Base-by-base conservation (phyloP, 2,113 vertebrate genomes). In the Sprattus sprattus region DNA sequence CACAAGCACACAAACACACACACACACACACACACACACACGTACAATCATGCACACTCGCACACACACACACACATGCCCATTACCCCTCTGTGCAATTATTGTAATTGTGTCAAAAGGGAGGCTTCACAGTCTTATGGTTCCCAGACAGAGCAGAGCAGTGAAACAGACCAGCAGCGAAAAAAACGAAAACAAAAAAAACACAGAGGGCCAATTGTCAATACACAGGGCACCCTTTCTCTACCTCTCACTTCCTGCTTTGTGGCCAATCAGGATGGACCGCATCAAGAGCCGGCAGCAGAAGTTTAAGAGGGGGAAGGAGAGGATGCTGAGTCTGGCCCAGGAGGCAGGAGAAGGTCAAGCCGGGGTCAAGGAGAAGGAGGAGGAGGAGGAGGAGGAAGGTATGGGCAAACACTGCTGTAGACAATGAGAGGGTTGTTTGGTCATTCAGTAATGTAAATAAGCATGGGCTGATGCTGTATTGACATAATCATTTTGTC, bases 221-320 rank as follows among this genome's bases (percentile, higher is more conserved):
- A 15, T 49, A 39, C 67, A 86, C 16, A 52, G 45, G 46, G 64
- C n/a, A 71, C 52, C 81, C 11, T 7, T 78, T 85, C 78, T 49
- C 81, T 84, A n/a, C 25, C 5, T 85, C 52, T 6, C 15, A 50
- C 50, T 45, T 9, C 78, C 0, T 54, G 67, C n/a, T 78, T n/a
- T 84, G 5, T 81, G 39, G 82, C 57, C 15, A 45, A 64, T 83
- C 86, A 99, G 98, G 93, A 99, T 99, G 98, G 98, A 99, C 88
- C 96, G 96, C 71, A 99, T 99, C 90, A 99, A 98, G 91, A 96
- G 96, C 88, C 94, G 97, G 67, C 97, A 99, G 89, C 96, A 98
- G 92, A 99, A 98, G 89, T 99, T 98, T 90, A 97, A 97, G 92
- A 96, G 96, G 92, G 97, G 97, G 89, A 99, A 99, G 94, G 97